A percentile compares a stretch with the other conserved stretches of the same genome.
These are phyloP conservation scores for Pampusana beccarii DNA, from an alignment of 2,113 vertebrate genomes.

Conservation along the genomic window DNA sequence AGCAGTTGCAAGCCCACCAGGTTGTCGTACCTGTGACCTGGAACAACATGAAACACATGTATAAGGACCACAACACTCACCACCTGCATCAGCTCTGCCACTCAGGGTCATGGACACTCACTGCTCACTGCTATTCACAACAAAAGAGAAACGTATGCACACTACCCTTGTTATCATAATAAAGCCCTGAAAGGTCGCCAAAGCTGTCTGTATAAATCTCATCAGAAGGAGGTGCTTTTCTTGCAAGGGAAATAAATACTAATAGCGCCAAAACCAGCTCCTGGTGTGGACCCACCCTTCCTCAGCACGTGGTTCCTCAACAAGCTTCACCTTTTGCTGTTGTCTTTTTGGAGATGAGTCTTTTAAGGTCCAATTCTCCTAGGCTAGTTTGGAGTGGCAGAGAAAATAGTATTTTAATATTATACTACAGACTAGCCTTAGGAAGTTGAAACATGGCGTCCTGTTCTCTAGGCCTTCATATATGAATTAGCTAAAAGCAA, in stretches of 20 bases:
- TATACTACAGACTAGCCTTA: neutral
- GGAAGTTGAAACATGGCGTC: neutral
- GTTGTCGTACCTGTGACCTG: neutral
- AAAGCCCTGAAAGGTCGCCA: neutral
- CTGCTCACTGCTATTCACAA: neutral
- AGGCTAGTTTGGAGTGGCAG: neutral
- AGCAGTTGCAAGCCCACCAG: neutral
- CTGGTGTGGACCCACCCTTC: fast-evolving
- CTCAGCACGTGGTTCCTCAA: neutral
- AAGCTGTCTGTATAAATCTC: neutral
- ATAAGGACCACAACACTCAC: neutral
- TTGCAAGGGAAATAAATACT: neutral
- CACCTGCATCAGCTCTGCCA: fast-evolving
- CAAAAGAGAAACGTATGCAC: neutral
- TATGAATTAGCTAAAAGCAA: neutral
- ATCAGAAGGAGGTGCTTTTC: neutral
- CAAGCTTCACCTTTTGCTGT: neutral
- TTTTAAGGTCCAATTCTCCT: neutral
- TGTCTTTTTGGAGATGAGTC: neutral
- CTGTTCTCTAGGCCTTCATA: neutral
- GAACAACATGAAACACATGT: neutral
- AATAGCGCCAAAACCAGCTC: neutral
- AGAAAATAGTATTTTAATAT: neutral
- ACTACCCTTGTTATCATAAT: neutral
- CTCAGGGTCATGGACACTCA: neutral